phyloP scores from a whole-genome alignment of 2,113 vertebrate species.

The Catharus bicknelli region DNA sequence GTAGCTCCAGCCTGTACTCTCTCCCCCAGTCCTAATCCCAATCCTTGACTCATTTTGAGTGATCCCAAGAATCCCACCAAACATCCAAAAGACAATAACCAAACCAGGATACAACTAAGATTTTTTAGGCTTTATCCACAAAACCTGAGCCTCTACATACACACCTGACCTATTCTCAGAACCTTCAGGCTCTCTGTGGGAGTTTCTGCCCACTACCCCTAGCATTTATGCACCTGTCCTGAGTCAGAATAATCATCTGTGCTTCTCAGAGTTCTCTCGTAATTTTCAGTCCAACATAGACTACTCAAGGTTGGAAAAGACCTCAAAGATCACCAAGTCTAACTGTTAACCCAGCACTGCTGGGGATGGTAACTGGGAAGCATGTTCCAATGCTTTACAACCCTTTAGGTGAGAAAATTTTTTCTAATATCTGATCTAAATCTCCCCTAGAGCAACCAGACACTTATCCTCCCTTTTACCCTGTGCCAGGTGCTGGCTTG shows the following conservation, averaged over 20 bases:
- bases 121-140: background rate
- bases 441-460: background rate
- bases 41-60: background rate
- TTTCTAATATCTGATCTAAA: background rate
- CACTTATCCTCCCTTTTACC: background rate
- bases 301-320: background rate
- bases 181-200: background rate
- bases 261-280: background rate
- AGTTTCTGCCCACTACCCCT: background rate
- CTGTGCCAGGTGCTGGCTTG: background rate
- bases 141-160: background rate
- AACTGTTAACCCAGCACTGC: background rate
- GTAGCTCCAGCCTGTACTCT: background rate
- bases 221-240: background rate
- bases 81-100: background rate
- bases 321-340: background rate
- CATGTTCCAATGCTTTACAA: background rate
- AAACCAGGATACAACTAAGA: background rate
- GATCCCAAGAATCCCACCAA: background rate
- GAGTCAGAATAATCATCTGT: background rate
- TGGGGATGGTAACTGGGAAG: background rate
- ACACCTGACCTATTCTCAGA: background rate
- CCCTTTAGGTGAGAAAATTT: rapidly evolving
- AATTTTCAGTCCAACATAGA: background rate
- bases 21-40: background rate